A percentile compares a stretch with the other conserved stretches of the same genome.
phyloP scores from a whole-genome alignment of 1,140 invertebrate species.

The Bradysia coprophila region DNA sequence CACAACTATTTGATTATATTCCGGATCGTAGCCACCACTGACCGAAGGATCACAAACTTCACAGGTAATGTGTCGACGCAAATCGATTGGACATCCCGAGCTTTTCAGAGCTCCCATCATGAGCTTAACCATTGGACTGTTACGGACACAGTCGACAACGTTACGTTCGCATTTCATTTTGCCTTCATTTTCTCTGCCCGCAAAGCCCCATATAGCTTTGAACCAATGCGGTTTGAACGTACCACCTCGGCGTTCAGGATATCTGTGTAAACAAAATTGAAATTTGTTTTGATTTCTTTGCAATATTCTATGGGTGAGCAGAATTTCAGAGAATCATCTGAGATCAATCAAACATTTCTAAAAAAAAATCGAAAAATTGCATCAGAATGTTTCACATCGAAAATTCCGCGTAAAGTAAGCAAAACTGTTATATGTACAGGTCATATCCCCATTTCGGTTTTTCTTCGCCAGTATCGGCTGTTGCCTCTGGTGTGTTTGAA shows the following conservation, averaged over 20 bases:
- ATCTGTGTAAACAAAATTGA: too few relatives aligned
- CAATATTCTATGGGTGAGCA: too few relatives aligned
- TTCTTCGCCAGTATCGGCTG: background rate
- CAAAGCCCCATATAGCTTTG: slow-evolving; percentile 33
- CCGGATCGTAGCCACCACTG: slow-evolving; percentile 82
- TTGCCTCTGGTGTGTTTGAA: too few relatives aligned
- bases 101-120: slow-evolving; percentile 69
- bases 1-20: slow-evolving; percentile 74
- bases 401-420: too few relatives aligned
- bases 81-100: slow-evolving; percentile 66
- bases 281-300: too few relatives aligned
- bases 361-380: too few relatives aligned
- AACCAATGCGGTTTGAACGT: slow-evolving; percentile 31
- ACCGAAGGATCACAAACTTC: slow-evolving; percentile 71
- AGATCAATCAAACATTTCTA: too few relatives aligned
- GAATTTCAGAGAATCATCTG: too few relatives aligned
- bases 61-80: slow-evolving; percentile 76
- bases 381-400: too few relatives aligned
- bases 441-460: slow-evolving; percentile 50
- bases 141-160: slow-evolving; percentile 53
- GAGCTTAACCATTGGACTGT: slow-evolving; percentile 66
- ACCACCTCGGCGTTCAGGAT: slow-evolving; percentile 56
- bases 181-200: slow-evolving; percentile 44
- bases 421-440: too few relatives aligned
- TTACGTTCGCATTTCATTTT: slow-evolving; percentile 66